Evolutionary conservation across 2,888 invertebrate genomes (phyloP).

Genomic region (Drosophila cracens): DNA sequence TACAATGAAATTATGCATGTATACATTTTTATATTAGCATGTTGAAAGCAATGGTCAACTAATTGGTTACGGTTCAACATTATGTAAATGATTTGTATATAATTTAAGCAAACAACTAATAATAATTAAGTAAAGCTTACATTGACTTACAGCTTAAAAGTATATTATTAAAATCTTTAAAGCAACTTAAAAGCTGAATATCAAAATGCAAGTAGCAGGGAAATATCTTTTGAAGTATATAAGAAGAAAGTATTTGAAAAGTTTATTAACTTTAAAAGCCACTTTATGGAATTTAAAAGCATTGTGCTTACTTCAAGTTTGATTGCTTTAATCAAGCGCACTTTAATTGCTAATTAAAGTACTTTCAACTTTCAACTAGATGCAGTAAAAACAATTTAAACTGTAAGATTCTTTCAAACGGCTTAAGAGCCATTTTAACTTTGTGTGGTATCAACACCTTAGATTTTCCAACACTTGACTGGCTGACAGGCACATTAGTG

Average conservation of each 20-base stretch:
- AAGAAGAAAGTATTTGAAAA: not conserved
- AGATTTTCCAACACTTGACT: not conserved
- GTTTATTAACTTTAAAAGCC: not conserved
- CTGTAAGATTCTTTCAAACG: not conserved
- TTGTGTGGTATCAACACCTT: not conserved
- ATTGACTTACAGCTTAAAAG: not conserved
- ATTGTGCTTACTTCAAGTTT: not conserved
- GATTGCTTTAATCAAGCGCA: not conserved
- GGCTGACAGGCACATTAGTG: conserved; percentile 8
- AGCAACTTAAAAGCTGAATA: not conserved
- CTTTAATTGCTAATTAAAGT: conserved; percentile 1
- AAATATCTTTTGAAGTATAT: not conserved
- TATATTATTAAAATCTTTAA: not conserved
- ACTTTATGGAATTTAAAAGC: not conserved
- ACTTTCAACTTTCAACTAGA: not conserved
- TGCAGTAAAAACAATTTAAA: not conserved
- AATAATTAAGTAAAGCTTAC: not conserved
- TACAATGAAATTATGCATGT: conserved; percentile 16
- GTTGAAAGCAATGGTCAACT: conserved; percentile 19
- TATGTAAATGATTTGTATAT: not conserved
- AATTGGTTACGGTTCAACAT: conserved; percentile 7
- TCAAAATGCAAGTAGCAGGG: not conserved
- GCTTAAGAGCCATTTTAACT: not conserved
- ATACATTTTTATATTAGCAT: conserved; percentile 11
- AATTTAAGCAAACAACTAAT: not conserved